These are phyloP conservation scores for Polydrusus cervinus DNA, from an alignment of 2,888 invertebrate genomes.

Conservation along the genomic window DNA sequence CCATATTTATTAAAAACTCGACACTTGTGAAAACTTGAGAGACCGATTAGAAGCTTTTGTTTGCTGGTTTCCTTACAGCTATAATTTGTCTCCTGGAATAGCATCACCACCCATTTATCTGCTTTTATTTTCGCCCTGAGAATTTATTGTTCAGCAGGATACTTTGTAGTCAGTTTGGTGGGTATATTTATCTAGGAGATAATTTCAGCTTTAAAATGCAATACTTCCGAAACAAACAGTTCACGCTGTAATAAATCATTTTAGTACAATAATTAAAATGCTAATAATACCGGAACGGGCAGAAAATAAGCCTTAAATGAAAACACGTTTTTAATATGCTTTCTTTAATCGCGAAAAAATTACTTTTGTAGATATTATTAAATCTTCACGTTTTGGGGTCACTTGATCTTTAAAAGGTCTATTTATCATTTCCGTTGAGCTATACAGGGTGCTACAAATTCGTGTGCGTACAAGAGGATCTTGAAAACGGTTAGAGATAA, in stretches of 20 bases:
- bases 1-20: slow-evolving; percentile 34
- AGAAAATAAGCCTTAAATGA: not conserved
- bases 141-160: slow-evolving; percentile 28
- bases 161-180: slow-evolving; percentile 16
- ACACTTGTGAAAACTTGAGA: slow-evolving; percentile 22
- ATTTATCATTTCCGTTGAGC: too few relatives aligned
- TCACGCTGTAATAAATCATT: slow-evolving; percentile 1
- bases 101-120: slow-evolving; percentile 39
- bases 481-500: too few relatives aligned
- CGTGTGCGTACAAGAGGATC: too few relatives aligned
- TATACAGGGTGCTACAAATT: too few relatives aligned
- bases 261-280: not conserved
- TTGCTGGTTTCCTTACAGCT: slow-evolving; percentile 25
- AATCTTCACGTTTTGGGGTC: too few relatives aligned
- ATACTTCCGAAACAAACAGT: slow-evolving; percentile 2
- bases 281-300: not conserved
- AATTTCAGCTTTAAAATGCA: slow-evolving; percentile 23
- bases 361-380: too few relatives aligned
- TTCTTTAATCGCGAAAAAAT: too few relatives aligned
- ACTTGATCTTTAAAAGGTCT: too few relatives aligned
- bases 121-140: slow-evolving; percentile 38
- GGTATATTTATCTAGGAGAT: slow-evolving; percentile 23
- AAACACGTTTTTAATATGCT: too few relatives aligned
- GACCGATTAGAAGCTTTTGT: slow-evolving; percentile 33
- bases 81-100: slow-evolving; percentile 40